Conservation (phyloP, 2,888 invertebrate species). For the Gastrophysa polygoni region DNA sequence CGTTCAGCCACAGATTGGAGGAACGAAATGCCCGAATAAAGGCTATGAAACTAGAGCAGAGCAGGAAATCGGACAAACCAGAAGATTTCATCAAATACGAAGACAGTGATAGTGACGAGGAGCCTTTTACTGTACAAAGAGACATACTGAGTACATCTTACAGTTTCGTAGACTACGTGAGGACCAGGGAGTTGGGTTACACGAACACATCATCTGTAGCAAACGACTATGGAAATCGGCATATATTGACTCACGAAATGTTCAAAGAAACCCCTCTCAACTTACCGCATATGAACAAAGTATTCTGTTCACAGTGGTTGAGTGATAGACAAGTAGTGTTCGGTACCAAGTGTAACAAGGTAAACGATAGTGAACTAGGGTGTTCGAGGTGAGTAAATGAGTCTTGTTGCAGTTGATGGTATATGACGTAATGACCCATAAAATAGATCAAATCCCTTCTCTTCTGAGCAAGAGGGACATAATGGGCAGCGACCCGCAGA, state of each 20-base stretch:
- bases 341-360: slow-evolving; percentile 97
- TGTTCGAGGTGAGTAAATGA: no score
- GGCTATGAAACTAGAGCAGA: slow-evolving; percentile 71
- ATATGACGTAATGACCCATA: slow-evolving; percentile 85
- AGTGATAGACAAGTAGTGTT: slow-evolving; percentile 94
- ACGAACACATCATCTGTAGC: slow-evolving; percentile 75
- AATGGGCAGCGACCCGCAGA: slow-evolving; percentile 60
- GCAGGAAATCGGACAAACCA: slow-evolving; percentile 83
- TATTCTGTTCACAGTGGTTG: slow-evolving; percentile 96
- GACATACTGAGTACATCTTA: slow-evolving; percentile 79
- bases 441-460: slow-evolving; percentile 88
- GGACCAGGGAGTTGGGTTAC: slow-evolving; percentile 75
- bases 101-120: slow-evolving; percentile 86
- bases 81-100: slow-evolving; percentile 91
- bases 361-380: slow-evolving; percentile 49
- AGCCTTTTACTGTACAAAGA: slow-evolving; percentile 74
- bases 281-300: slow-evolving; percentile 87
- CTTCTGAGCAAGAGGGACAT: slow-evolving; percentile 69
- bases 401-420: slow-evolving; percentile 74
- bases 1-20: slow-evolving; percentile 72
- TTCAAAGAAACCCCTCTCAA: slow-evolving; percentile 83
- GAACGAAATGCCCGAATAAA: slow-evolving; percentile 73
- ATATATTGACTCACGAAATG: slow-evolving; percentile 89
- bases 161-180: slow-evolving; percentile 85
- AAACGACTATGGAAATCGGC: slow-evolving; percentile 82